These are phyloP conservation scores for Anoura caudifer DNA, from an alignment of 2,113 vertebrate species.

Conservation along the genomic window DNA sequence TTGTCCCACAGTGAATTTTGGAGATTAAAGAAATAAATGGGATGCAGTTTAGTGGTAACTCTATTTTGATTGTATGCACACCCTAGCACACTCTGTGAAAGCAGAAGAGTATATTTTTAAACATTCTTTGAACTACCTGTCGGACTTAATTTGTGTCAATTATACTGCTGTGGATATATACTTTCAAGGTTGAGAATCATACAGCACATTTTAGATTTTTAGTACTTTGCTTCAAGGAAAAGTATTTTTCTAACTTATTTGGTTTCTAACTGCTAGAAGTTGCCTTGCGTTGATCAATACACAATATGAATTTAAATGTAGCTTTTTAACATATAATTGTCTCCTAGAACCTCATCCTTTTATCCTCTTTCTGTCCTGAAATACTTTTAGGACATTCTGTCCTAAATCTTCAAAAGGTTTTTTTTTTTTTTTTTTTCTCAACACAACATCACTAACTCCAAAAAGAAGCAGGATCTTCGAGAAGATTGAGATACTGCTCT, in stretches of 20 bases:
- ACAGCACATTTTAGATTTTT: slow-evolving; percentile 22
- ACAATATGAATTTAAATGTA: slow-evolving; percentile 16
- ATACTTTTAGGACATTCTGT: no score
- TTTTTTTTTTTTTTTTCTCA: neutral
- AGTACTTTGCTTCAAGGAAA: slow-evolving; percentile 23
- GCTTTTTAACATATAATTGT: slow-evolving; percentile 7
- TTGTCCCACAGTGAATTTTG: slow-evolving; percentile 42
- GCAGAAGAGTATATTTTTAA: slow-evolving; percentile 43
- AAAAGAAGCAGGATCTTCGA: neutral
- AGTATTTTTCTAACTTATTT: neutral
- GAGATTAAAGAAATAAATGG: slow-evolving; percentile 59
- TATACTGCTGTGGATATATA: slow-evolving; percentile 36
- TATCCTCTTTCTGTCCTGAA: neutral
- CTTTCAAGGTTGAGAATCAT: slow-evolving; percentile 47
- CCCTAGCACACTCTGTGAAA: neutral
- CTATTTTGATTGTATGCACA: slow-evolving; percentile 21
- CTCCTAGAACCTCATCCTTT: neutral
- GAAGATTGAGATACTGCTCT: neutral
- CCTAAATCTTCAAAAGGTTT: neutral
- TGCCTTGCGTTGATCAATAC: neutral
- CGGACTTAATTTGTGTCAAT: slow-evolving; percentile 70
- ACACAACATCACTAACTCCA: neutral
- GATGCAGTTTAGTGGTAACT: slow-evolving; percentile 33
- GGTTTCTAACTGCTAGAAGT: slow-evolving; percentile 34
- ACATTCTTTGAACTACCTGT: slow-evolving; percentile 52